These are phyloP conservation scores for Philypnodon macrostomus DNA, from an alignment of 2,797 vertebrate species.

Conservation along the genomic window DNA sequence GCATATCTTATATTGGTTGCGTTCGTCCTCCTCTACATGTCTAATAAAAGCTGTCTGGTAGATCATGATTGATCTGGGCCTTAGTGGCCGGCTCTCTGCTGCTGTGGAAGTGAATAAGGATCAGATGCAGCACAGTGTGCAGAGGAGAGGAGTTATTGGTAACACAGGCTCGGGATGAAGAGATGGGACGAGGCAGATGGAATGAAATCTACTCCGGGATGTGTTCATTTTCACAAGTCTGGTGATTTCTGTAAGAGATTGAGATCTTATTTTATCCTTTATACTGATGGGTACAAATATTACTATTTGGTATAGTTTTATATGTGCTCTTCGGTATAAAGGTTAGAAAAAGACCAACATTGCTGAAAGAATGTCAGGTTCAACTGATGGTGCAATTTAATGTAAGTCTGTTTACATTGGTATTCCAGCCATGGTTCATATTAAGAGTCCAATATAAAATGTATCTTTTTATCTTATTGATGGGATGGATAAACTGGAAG, in stretches of 20 bases:
- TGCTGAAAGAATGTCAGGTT: too few relatives aligned
- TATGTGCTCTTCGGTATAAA: too few relatives aligned
- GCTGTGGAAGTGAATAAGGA: slow-evolving; percentile 62
- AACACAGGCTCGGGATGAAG: slow-evolving; percentile 30
- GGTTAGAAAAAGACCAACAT: too few relatives aligned
- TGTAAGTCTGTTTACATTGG: too few relatives aligned
- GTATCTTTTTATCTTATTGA: too few relatives aligned
- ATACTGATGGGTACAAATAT: slow-evolving; percentile 2
- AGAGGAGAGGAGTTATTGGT: slow-evolving; percentile 63
- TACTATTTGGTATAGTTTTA: too few relatives aligned
- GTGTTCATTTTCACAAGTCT: slow-evolving; percentile 29
- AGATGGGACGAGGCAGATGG: slow-evolving; percentile 40
- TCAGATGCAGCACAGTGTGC: slow-evolving; percentile 61
- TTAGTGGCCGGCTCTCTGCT: slow-evolving; percentile 64
- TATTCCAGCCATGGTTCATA: too few relatives aligned
- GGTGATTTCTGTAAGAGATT: slow-evolving; percentile 29
- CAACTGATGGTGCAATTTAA: too few relatives aligned
- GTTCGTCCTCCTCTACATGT: slow-evolving; percentile 53
- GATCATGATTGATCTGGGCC: slow-evolving; percentile 74
- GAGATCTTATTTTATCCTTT: slow-evolving; percentile 4
- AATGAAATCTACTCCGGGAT: slow-evolving; percentile 24
- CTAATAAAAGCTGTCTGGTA: slow-evolving; percentile 69
- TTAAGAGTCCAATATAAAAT: too few relatives aligned
- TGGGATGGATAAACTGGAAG: too few relatives aligned
- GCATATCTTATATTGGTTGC: slow-evolving; percentile 61